phyloP scores from a whole-genome alignment of 2,113 vertebrate species.

The Catharus minimus region DNA sequence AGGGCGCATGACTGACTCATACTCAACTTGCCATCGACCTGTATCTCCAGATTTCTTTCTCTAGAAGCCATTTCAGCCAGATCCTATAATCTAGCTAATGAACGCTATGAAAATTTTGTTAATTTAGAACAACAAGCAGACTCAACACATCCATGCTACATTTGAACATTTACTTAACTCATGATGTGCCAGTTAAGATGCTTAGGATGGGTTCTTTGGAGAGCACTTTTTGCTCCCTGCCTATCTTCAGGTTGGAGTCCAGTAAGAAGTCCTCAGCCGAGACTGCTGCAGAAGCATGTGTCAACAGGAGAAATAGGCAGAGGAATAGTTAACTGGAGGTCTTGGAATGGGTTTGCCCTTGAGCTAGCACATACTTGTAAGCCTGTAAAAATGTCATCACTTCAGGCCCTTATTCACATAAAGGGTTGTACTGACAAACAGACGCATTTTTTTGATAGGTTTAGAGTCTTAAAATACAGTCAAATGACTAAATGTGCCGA shows the following conservation, averaged over 20 bases:
- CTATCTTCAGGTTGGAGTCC: background rate
- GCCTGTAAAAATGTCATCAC: background rate
- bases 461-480: background rate
- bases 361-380: background rate
- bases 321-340: background rate
- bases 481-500: background rate
- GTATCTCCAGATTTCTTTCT: background rate
- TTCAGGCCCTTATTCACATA: background rate
- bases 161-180: background rate
- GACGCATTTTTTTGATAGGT: background rate
- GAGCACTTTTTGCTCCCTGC: background rate
- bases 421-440: background rate
- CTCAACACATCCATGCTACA: background rate
- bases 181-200: background rate
- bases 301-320: background rate
- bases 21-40: fast-evolving
- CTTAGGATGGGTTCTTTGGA: background rate
- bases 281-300: background rate
- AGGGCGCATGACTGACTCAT: fast-evolving
- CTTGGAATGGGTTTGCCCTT: background rate
- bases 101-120: background rate
- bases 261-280: background rate
- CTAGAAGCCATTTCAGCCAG: background rate
- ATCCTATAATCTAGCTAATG: background rate
- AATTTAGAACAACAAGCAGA: background rate